A percentile compares a stretch with the other conserved stretches of the same genome.
phyloP scores from a whole-genome alignment of 2,113 vertebrate genomes.

The Neodontobutis hainanensis region DNA sequence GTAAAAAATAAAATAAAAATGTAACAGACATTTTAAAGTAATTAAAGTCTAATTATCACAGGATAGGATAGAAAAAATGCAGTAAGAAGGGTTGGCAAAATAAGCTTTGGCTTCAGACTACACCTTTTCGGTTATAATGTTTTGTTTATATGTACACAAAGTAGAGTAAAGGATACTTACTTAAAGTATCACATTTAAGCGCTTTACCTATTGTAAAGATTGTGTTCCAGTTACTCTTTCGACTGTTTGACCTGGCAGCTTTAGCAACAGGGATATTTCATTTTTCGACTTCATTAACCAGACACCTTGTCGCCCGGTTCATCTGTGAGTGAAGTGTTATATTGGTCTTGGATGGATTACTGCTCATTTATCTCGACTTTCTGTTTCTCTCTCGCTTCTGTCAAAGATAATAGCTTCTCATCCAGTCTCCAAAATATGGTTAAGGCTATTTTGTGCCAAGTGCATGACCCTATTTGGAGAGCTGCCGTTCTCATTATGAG shows the following conservation, averaged over 20 bases:
- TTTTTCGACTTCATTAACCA: constrained; percentile 47
- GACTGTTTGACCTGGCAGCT: constrained; percentile 9
- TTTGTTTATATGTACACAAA: no score
- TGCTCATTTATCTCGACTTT: constrained; percentile 39
- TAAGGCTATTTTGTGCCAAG: constrained; percentile 54
- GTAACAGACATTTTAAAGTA: no score
- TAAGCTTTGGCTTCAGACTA: no score
- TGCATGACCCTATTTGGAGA: constrained; percentile 44
- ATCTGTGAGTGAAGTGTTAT: constrained; percentile 41
- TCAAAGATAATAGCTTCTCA: constrained; percentile 45
- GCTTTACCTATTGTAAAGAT: background rate
- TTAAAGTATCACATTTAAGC: no score
- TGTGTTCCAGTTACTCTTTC: constrained; percentile 3
- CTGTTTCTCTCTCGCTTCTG: constrained; percentile 22
- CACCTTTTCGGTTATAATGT: no score
- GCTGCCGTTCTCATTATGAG: constrained; percentile 42
- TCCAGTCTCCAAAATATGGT: constrained; percentile 43
- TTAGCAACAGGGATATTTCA: constrained; percentile 23
- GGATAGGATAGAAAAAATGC: no score
- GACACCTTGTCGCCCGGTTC: constrained; percentile 19
- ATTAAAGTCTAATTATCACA: no score
- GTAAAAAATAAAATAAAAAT: no score
- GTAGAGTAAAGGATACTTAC: no score
- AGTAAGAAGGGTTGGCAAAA: no score
- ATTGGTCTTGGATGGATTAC: constrained; percentile 46